These are phyloP conservation scores for Drosophila austrosaltans DNA, from an alignment of 2,888 invertebrate species.

Conservation along the genomic window DNA sequence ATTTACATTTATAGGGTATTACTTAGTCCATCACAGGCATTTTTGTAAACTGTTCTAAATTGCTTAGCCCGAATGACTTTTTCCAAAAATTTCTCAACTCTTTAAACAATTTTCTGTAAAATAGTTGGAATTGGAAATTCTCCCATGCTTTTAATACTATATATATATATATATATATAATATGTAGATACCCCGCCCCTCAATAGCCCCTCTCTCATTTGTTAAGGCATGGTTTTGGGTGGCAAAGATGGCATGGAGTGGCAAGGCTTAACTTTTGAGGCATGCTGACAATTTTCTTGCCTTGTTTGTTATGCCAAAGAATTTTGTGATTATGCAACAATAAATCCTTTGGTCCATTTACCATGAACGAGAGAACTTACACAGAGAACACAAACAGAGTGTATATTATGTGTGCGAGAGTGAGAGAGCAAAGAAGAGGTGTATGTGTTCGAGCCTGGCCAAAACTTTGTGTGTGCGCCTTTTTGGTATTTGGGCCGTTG, in stretches of 20 bases:
- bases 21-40: not conserved
- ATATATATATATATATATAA: too few species aligned
- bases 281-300: conserved; percentile 65
- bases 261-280: conserved; percentile 36
- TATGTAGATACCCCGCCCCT: not conserved
- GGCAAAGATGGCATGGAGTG: not conserved
- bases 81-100: not conserved
- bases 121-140: not conserved
- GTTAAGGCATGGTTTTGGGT: not conserved
- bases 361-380: conserved; percentile 18
- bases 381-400: not conserved
- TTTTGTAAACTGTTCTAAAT: not conserved
- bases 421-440: conserved; percentile 2
- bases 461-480: conserved; percentile 45
- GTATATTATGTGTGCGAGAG: conserved; percentile 3
- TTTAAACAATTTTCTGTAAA: conserved; percentile 2
- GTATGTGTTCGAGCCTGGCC: conserved; percentile 5
- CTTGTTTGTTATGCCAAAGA: conserved; percentile 63
- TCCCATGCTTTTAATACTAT: too few species aligned
- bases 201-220: not conserved
- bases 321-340: conserved; percentile 72
- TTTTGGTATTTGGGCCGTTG: conserved; percentile 48
- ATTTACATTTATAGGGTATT: not conserved
- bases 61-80: not conserved
- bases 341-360: conserved; percentile 74